Evolutionary conservation across 2,888 invertebrate genomes (phyloP), one percentile per base, ranked within the genome.

Genomic region (Beris chalybata): DNA sequence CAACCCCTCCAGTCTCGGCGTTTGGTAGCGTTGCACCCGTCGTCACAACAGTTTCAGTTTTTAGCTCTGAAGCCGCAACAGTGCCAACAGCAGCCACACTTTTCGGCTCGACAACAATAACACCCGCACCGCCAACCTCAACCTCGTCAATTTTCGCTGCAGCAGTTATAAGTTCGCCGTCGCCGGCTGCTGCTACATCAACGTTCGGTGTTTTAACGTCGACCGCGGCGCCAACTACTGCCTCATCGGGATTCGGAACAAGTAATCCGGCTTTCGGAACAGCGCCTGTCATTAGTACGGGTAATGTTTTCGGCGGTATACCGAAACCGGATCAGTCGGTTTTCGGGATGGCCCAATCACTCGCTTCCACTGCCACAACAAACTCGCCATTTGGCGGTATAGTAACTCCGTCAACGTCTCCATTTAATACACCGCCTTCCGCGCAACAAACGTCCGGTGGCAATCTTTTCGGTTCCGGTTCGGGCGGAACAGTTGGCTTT

Each of bases 281-380:
- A 4, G 47, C 70, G 5, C 64, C 70, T 5, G 67, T 70, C 11
- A 66, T 22, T 22, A 22, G 22, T 22, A 11, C 64, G 38, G 53
- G 43, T 13, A 54, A 22, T 43, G 29, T 43, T 22, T 65, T 58
- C 52, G 76, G 75, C 3, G 76, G 73, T 52, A 74, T 78, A 15
- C 77, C 79, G 0, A 79, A 79, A 68, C 76, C 79, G 3, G 78
- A 78, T 31, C 73, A 73, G 31, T 73, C 76, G 0, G 73, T 75
- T 2, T 79, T 79, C 66, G 75, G 70, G 2, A 4, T 70, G 5
- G 12, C 70, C 1, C 57, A 70, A 4, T 38, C 58, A 29, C 45
- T 12, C 29, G 7, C 63, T 4, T 11, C 53, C 9, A 32, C 52
- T 22, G 43, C 38, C 2, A 53, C 63, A 9, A 29, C 31, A n/a